A percentile compares a stretch with the other conserved stretches of the same genome.
Conservation (phyloP, 2,797 vertebrate species). For the Oryzias dopingdopingensis region DNA sequence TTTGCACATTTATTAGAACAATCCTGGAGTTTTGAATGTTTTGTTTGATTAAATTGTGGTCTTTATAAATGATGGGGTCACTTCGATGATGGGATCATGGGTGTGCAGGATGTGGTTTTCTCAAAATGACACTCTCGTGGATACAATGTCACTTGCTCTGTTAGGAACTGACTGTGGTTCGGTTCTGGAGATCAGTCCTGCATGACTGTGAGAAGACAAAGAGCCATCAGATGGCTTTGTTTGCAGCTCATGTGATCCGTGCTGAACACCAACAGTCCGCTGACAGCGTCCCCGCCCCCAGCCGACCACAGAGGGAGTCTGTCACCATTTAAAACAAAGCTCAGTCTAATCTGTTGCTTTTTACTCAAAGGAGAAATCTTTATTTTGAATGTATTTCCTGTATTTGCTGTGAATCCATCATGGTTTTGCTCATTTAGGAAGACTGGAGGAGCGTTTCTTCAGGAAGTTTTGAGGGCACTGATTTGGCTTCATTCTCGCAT, state of each 20-base stretch:
- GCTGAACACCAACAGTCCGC: constrained; percentile 55
- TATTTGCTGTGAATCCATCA: too few relatives aligned
- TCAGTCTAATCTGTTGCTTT: constrained; percentile 68
- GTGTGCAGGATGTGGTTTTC: constrained; percentile 4
- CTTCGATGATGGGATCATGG: neutral
- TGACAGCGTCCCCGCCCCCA: constrained; percentile 8
- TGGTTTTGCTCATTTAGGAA: too few relatives aligned
- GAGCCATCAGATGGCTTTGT: constrained; percentile 52
- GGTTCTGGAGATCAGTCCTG: constrained; percentile 37
- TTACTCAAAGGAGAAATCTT: constrained; percentile 59
- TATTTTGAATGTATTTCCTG: too few relatives aligned
- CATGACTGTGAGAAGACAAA: constrained; percentile 47
- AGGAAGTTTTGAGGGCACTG: constrained; percentile 26
- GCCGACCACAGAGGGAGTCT: constrained; percentile 62
- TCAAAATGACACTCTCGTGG: neutral
- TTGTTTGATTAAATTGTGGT: too few relatives aligned
- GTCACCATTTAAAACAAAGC: constrained; percentile 70
- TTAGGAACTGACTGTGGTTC: constrained; percentile 21
- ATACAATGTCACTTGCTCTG: constrained; percentile 23
- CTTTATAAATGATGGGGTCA: too few relatives aligned
- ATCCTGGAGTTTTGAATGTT: too few relatives aligned
- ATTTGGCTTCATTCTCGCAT: constrained; percentile 25
- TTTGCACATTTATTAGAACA: too few relatives aligned
- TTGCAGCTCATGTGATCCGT: constrained; percentile 67
- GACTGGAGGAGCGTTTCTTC: constrained; percentile 17